Evolutionary conservation across 2,888 invertebrate genomes (phyloP).

Genomic region (Nemapogon koenigi): DNA sequence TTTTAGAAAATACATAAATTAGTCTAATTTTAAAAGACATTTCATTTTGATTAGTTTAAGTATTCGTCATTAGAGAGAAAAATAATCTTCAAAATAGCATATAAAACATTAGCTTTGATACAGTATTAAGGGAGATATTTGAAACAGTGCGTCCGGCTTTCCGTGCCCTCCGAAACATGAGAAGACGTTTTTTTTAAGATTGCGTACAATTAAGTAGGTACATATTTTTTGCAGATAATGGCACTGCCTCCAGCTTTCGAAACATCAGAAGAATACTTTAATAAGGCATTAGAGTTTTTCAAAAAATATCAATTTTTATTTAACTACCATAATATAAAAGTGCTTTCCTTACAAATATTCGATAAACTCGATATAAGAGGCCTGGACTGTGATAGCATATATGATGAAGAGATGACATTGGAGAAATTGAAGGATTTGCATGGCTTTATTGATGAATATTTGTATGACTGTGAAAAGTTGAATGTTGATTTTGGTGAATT

Average conservation of each 20-base stretch:
- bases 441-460: conserved; percentile 27
- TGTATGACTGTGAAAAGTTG: conserved; percentile 25
- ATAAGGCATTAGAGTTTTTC: conserved; percentile 62
- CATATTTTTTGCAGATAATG: conserved; percentile 23
- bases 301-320: conserved; percentile 68
- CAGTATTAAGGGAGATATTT: too few relatives aligned
- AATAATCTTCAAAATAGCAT: too few relatives aligned
- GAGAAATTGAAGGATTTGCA: conserved; percentile 9
- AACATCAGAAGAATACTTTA: conserved; percentile 55
- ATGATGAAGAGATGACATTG: conserved; percentile 22
- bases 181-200: background rate
- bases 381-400: conserved; percentile 22
- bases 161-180: too few relatives aligned
- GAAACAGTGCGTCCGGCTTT: too few relatives aligned
- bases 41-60: too few relatives aligned
- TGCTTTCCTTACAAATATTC: conserved; percentile 62
- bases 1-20: too few relatives aligned
- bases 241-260: conserved; percentile 30
- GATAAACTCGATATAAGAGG: conserved; percentile 53
- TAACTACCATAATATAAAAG: conserved; percentile 69
- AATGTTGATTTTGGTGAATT: conserved; percentile 22
- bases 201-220: background rate
- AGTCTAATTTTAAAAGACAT: too few relatives aligned
- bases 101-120: too few relatives aligned
- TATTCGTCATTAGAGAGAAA: too few relatives aligned